Conservation (phyloP, 2,888 invertebrate genomes). For the Aphodius granarius region DNA sequence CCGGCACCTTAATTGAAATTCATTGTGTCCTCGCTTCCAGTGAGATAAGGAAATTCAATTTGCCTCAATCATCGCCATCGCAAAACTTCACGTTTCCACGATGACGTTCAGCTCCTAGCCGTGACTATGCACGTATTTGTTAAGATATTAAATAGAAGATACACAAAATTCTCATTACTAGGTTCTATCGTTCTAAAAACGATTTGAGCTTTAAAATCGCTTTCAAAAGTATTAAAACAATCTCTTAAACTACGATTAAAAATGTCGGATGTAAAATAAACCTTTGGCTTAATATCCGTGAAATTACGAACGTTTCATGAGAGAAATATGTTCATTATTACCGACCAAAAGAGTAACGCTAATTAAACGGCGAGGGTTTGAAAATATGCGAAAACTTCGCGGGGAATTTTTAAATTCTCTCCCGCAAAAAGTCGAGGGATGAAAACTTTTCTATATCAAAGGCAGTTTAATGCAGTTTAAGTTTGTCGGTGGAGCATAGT, state of each 20-base stretch:
- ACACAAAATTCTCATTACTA: no score
- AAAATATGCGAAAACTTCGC: slow-evolving; percentile 2
- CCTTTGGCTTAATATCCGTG: neutral
- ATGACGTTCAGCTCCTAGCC: neutral
- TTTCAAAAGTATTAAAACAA: no score
- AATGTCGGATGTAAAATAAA: neutral
- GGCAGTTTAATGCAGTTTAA: slow-evolving; percentile 22
- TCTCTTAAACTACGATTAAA: neutral
- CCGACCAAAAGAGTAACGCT: neutral
- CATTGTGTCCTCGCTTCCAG: slow-evolving; percentile 8
- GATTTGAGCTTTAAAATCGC: no score
- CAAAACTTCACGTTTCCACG: neutral
- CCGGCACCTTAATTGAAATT: slow-evolving; percentile 17
- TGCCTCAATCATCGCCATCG: neutral
- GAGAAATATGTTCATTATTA: neutral
- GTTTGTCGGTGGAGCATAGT: slow-evolving; percentile 19
- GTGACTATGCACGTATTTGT: neutral
- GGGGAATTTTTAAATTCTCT: neutral
- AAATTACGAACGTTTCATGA: neutral
- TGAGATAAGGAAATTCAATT: slow-evolving; percentile 13
- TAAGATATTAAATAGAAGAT: no score
- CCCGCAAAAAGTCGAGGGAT: neutral
- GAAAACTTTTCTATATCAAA: neutral
- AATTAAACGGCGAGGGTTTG: neutral
- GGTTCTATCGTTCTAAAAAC: no score